Evolutionary conservation across 2,888 invertebrate genomes (phyloP).

Genomic region (Philereme transversata): DNA sequence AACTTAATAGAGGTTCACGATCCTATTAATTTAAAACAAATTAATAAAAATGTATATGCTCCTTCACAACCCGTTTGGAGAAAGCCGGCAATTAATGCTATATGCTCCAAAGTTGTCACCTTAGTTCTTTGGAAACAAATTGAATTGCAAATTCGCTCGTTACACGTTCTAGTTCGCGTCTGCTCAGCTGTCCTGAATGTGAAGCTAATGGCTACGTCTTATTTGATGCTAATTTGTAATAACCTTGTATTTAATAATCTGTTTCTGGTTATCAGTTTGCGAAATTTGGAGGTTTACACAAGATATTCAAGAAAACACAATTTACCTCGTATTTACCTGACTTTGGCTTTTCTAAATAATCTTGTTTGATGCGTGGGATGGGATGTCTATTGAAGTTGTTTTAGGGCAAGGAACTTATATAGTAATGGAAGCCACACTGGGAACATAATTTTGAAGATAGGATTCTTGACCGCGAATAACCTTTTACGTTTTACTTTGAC

Average conservation of each 20-base stretch:
- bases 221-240: conserved; percentile 18
- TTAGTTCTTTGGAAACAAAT: conserved; percentile 37
- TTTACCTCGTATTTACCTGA: background rate
- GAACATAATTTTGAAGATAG: too few species aligned
- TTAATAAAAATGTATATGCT: too few species aligned
- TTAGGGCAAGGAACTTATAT: too few species aligned
- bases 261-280: background rate
- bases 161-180: conserved; percentile 28
- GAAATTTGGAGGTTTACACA: too few species aligned
- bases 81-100: background rate
- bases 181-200: conserved; percentile 28
- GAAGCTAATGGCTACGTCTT: conserved; percentile 28
- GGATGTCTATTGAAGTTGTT: too few species aligned
- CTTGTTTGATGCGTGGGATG: too few species aligned
- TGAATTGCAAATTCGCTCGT: conserved; percentile 42
- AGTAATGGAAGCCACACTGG: too few species aligned
- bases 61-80: background rate
- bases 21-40: too few species aligned
- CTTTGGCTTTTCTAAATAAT: conserved; percentile 5
- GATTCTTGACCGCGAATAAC: too few species aligned
- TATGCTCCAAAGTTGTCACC: conserved; percentile 23
- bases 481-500: too few species aligned
- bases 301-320: too few species aligned
- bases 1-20: too few species aligned
- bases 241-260: conserved; percentile 4